These are phyloP conservation scores for Loriculus beryllinus DNA, from an alignment of 2,797 vertebrate genomes.

Conservation along the genomic window DNA sequence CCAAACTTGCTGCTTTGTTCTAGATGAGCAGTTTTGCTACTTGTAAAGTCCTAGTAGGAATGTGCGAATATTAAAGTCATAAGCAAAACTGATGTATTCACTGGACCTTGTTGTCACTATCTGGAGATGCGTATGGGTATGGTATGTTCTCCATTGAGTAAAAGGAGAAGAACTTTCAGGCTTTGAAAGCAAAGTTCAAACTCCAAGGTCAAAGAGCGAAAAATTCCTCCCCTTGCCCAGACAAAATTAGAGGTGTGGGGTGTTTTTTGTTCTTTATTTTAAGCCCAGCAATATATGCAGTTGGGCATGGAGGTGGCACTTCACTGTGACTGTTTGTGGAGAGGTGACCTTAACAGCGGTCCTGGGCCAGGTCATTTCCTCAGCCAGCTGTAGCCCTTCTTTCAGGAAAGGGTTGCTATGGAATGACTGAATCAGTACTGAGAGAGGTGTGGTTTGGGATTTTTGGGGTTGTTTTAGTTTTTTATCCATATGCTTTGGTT, in stretches of 20 bases:
- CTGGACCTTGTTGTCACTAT: neutral
- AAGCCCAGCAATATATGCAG: fast-evolving
- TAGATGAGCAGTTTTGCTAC: neutral
- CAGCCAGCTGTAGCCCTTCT: neutral
- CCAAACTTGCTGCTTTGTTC: neutral
- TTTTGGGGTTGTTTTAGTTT: neutral
- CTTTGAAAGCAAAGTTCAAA: neutral
- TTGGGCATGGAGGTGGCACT: neutral
- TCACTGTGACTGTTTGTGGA: neutral
- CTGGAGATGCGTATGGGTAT: neutral
- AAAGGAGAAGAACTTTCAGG: neutral
- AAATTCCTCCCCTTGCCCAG: neutral
- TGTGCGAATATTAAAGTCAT: neutral
- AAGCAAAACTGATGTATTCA: neutral
- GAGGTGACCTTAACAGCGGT: neutral
- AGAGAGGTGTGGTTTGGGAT: neutral
- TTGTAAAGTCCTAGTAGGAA: neutral
- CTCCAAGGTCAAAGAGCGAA: neutral
- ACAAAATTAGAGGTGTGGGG: neutral
- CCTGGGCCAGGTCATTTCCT: fast-evolving
- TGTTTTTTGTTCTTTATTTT: neutral
- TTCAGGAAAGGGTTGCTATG: neutral
- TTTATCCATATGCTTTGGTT: neutral
- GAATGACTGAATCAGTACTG: neutral
- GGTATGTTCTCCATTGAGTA: neutral